These are phyloP conservation scores for Phaedon cochleariae DNA, from an alignment of 2,888 invertebrate genomes.

Conservation along the genomic window DNA sequence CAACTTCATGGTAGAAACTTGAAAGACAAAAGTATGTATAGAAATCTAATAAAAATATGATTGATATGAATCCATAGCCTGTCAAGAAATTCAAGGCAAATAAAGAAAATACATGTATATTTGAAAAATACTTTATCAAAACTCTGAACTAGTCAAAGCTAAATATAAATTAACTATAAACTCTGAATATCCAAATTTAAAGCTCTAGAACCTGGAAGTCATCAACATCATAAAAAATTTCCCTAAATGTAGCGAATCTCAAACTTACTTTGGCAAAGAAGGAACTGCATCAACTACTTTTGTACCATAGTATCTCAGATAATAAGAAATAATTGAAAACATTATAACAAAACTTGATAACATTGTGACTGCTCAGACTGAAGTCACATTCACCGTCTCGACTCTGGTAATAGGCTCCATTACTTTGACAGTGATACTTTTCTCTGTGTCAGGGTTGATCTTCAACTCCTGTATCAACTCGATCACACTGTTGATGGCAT, in stretches of 20 bases:
- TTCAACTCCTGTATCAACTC: constrained; percentile 63
- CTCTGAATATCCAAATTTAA: constrained; percentile 1
- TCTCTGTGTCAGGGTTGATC: constrained; percentile 56
- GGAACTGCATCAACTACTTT: constrained; percentile 19
- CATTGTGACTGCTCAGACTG: constrained; percentile 55
- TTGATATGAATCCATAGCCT: no score
- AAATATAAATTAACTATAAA: background rate
- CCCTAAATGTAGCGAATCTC: constrained; percentile 8
- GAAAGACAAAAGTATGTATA: no score
- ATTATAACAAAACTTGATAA: background rate
- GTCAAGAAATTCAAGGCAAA: background rate
- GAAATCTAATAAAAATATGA: no score
- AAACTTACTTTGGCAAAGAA: constrained; percentile 20
- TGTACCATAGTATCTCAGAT: constrained; percentile 12
- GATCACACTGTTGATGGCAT: constrained; percentile 63
- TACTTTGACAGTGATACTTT: constrained; percentile 61
- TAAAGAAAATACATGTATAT: constrained; percentile 10
- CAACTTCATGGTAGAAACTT: no score
- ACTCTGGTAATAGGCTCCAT: constrained; percentile 65
- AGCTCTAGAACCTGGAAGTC: constrained; percentile 1
- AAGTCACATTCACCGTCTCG: constrained; percentile 64
- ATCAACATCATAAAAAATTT: background rate
- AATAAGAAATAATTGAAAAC: background rate
- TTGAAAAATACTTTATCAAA: constrained; percentile 9
- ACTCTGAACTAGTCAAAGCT: background rate